A percentile compares a stretch with the other conserved stretches of the same genome.
phyloP scores from a whole-genome alignment of 2,113 vertebrate species.

The Parus major region DNA sequence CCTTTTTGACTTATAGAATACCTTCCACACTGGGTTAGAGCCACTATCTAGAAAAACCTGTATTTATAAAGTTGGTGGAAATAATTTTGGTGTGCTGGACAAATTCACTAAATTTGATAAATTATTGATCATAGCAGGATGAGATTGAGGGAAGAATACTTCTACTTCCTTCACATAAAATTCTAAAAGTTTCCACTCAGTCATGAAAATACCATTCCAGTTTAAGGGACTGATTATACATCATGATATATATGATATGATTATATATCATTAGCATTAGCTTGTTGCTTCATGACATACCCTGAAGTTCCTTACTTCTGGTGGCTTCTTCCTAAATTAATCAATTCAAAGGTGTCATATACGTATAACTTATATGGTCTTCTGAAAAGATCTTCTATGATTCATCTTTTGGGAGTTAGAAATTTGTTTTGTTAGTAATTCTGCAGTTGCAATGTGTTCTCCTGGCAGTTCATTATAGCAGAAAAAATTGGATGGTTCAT shows the following conservation, averaged over 20 bases:
- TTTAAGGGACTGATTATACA: background rate
- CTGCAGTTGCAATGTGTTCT: background rate
- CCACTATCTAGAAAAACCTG: background rate
- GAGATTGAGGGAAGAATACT: background rate
- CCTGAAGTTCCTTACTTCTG: background rate
- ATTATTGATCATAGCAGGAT: background rate
- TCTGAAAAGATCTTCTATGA: background rate
- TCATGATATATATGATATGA: too few relatives aligned
- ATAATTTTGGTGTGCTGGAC: background rate
- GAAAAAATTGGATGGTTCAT: background rate
- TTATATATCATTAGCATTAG: background rate
- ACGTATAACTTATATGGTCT: background rate
- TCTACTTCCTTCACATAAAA: background rate
- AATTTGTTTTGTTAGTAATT: background rate
- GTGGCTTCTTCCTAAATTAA: background rate
- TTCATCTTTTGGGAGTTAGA: background rate
- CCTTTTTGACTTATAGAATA: background rate
- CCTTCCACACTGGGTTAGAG: background rate
- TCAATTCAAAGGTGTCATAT: background rate
- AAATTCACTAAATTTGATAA: background rate
- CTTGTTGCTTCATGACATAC: background rate
- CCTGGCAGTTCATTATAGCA: background rate
- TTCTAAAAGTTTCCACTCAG: background rate
- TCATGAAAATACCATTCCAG: background rate
- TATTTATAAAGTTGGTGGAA: background rate